A percentile compares a stretch with the other conserved stretches of the same genome.
Conservation (phyloP, 2,113 vertebrate genomes). For the Phrynosoma blainvillii region DNA sequence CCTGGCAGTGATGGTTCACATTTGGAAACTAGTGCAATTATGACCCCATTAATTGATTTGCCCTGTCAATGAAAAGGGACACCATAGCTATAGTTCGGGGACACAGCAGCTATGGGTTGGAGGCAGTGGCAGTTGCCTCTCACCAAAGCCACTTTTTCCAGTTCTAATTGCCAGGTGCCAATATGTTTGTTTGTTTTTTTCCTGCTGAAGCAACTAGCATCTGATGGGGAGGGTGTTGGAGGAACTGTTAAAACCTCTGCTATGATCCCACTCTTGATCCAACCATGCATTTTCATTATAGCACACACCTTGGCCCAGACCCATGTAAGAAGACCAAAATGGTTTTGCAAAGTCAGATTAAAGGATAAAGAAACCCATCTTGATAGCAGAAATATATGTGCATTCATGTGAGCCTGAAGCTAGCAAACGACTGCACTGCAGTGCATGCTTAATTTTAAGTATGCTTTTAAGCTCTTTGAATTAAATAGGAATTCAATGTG, state of each 20-base stretch:
- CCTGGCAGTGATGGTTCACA: too few species aligned
- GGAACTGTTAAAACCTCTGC: neutral
- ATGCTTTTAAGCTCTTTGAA: constrained; percentile 35
- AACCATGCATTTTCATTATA: neutral
- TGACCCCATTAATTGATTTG: too few species aligned
- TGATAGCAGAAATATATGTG: neutral
- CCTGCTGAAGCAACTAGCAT: neutral
- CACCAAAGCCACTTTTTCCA: too few species aligned
- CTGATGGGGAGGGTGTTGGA: neutral
- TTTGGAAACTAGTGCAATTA: too few species aligned
- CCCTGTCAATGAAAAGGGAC: too few species aligned
- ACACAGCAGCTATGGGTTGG: too few species aligned
- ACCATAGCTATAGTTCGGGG: too few species aligned
- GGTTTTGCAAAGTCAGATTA: constrained; percentile 7
- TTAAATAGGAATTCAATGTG: constrained; percentile 15
- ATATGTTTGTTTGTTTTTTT: neutral
- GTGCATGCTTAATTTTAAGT: constrained; percentile 30
- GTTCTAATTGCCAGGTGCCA: too few species aligned
- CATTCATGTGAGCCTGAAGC: neutral
- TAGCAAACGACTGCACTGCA: neutral
- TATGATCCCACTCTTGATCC: neutral
- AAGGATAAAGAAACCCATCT: constrained; percentile 9
- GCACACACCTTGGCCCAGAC: neutral
- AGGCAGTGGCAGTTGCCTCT: too few species aligned
- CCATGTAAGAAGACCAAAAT: neutral